Evolutionary conservation across 37 sponge, comb jelly and placozoan genomes (phyloP).

Genomic region (Petrosia ficiformis): DNA sequence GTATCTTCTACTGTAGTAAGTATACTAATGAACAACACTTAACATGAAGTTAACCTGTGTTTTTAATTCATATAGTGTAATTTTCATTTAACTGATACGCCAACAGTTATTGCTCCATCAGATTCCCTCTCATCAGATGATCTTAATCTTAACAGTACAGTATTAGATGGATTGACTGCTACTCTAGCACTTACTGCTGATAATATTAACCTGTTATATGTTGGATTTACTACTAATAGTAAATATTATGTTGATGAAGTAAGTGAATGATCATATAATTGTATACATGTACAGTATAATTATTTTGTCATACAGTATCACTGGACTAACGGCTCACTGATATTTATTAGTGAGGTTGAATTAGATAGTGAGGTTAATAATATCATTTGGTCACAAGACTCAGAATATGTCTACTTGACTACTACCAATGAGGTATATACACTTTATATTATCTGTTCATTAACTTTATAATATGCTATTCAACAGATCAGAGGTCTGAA

Average conservation of each 20-base stretch:
- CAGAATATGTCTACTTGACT: constrained; percentile 42
- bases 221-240: background rate
- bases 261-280: background rate
- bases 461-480: too few species aligned
- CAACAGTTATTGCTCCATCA: background rate
- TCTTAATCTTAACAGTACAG: background rate
- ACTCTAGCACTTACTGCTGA: background rate
- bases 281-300: too few species aligned
- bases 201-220: background rate
- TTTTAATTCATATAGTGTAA: too few species aligned
- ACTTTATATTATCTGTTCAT: too few species aligned
- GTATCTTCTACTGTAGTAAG: too few species aligned
- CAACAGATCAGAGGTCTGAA: constrained; percentile 49
- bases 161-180: background rate
- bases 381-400: constrained; percentile 37
- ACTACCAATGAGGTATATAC: constrained; percentile 22
- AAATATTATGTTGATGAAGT: background rate
- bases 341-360: background rate
- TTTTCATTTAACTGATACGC: background rate
- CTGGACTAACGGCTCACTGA: background rate
- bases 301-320: background rate
- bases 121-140: background rate
- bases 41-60: too few species aligned
- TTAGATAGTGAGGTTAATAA: constrained; percentile 27
- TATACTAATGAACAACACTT: too few species aligned